Conservation (phyloP, 1,140 invertebrate genomes). For the Drosophila sturtevanti region DNA sequence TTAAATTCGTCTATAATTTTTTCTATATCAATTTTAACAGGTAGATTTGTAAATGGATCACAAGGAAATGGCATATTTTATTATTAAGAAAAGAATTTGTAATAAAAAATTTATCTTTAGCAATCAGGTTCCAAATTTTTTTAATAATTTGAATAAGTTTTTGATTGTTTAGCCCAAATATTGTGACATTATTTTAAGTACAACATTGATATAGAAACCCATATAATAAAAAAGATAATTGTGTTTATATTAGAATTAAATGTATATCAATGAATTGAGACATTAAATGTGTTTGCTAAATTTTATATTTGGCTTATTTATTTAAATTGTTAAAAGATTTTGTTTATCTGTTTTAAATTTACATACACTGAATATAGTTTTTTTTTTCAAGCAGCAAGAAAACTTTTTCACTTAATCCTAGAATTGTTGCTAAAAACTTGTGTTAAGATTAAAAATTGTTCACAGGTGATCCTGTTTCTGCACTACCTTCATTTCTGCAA, state of each 20-base stretch:
- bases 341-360: slow-evolving; percentile 41
- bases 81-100: slow-evolving; percentile 3
- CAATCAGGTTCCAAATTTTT: background rate
- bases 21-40: slow-evolving; percentile 55
- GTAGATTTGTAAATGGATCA: slow-evolving; percentile 57
- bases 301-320: slow-evolving; percentile 73
- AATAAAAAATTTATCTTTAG: background rate
- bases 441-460: slow-evolving; percentile 25
- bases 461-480: background rate
- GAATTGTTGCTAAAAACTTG: slow-evolving; percentile 51
- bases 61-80: slow-evolving; percentile 39
- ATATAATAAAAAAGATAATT: background rate
- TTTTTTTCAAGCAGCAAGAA: slow-evolving; percentile 39
- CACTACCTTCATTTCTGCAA: slow-evolving; percentile 63
- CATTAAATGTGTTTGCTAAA: slow-evolving; percentile 27
- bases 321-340: slow-evolving; percentile 58
- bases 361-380: slow-evolving; percentile 48
- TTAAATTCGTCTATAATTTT: slow-evolving; percentile 47
- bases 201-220: background rate
- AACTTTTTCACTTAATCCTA: slow-evolving; percentile 48
- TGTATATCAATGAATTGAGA: background rate
- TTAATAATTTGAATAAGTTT: background rate
- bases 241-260: no score
- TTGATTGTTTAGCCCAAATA: background rate
- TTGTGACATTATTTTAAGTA: background rate